Base-by-base conservation (phyloP, 2,888 invertebrate species). In the Melipona beecheii region DNA sequence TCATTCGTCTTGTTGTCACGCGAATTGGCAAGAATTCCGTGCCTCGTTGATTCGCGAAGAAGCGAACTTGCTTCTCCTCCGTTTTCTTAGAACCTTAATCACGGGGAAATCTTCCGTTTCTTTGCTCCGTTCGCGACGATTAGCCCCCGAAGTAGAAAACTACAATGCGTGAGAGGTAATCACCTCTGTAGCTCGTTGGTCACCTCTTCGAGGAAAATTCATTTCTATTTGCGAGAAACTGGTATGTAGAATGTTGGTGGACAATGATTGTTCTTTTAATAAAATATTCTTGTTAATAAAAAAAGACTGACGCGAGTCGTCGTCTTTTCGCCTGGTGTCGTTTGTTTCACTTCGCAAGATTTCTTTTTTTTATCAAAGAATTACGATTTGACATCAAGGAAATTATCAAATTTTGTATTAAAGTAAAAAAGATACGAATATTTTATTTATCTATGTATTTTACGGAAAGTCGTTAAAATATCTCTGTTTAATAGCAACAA, bases 11-110 rank as follows among this genome's bases (percentile, higher is more conserved):
- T 68, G n/a, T n/a, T n/a, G 75, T 66, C 75, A 70, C 52, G 52
- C 75, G 79, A 72, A 49, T 80, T 72, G 68, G 69, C 72, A 64
- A 49, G 75, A 83, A 83, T 76, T 83, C 72, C 66, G 62, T 24
- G 50, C 62, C 21, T 4, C 52, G 43, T 66, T 66, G 65, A 75
- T 83, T 78, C 60, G 64, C 60, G 21, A 31, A 4, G 31, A 31
- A 31, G 31, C 31, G 31, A 43, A 43, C 43, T 43, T 43, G 43
- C 52, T 60, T 17, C 13, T 27, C 69, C 31, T 50, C 52, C 74
- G 52, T 11, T n/a, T 74, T 69, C 75, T 66, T n/a, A 27, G 62
- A 74, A 62, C 43, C 19, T 43, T 4, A 2, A 50, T 75, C 74
- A 43, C 27, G 21, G 24, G 65, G 19, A 54, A 75, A 65, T 66